Evolutionary conservation across 2,797 vertebrate genomes (phyloP).

Genomic region (Erethizon dorsatum): DNA sequence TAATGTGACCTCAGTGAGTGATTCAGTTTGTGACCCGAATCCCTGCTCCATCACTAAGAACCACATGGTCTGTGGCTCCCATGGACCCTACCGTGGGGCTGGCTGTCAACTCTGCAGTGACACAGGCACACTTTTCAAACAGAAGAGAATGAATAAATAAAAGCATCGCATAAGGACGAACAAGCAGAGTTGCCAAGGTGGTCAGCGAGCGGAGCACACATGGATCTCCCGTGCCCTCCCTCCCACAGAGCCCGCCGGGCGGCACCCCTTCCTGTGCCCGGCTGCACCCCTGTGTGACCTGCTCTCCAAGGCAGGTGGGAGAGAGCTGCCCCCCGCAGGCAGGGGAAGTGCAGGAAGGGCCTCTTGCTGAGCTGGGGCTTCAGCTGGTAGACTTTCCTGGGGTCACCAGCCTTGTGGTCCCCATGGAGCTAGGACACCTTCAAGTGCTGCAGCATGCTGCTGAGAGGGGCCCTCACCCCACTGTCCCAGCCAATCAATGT

Average conservation of each 20-base stretch:
- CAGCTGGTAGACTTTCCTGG: neutral
- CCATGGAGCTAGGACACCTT: rapidly evolving
- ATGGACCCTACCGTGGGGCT: no score
- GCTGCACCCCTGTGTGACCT: rapidly evolving
- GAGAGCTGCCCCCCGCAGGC: no score
- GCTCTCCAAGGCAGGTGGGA: neutral
- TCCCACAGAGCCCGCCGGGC: neutral
- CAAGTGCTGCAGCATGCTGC: rapidly evolving
- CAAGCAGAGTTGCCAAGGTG: neutral
- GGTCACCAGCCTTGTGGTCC: rapidly evolving
- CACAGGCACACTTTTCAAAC: neutral
- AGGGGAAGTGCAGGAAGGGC: no score
- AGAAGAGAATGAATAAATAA: neutral
- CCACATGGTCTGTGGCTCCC: rapidly evolving
- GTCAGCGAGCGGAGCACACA: neutral
- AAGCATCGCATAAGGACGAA: neutral
- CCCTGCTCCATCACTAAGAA: no score
- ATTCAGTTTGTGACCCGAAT: neutral
- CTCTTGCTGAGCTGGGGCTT: neutral
- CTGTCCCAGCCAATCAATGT: neutral
- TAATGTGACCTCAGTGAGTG: neutral
- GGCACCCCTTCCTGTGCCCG: rapidly evolving
- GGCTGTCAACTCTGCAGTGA: no score
- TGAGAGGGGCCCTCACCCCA: no score
- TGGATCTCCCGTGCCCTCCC: neutral